A percentile compares a stretch with the other conserved stretches of the same genome.
phyloP scores from a whole-genome alignment of 2,888 invertebrate genomes.

The Eucera pruinosa region DNA sequence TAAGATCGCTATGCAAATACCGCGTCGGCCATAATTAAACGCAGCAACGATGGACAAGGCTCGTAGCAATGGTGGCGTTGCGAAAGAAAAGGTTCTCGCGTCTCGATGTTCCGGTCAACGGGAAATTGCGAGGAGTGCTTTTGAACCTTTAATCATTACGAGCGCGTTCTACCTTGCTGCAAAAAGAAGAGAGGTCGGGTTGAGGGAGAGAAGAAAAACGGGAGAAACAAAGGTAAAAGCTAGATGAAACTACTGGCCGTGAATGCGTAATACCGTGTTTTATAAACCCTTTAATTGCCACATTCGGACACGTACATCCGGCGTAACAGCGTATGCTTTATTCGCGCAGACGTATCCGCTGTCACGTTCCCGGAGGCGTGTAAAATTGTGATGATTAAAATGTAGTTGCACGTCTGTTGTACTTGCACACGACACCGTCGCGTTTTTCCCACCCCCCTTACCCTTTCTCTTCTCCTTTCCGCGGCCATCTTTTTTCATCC shows the following conservation, averaged over 20 bases:
- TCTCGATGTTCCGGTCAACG: constrained; percentile 4
- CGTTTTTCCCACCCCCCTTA: too few relatives aligned
- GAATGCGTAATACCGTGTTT: constrained; percentile 50
- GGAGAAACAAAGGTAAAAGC: constrained; percentile 12
- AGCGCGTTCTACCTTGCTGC: not conserved
- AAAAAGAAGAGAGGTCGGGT: not conserved
- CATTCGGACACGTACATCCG: constrained; percentile 38
- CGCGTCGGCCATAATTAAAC: constrained; percentile 63
- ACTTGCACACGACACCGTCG: not conserved
- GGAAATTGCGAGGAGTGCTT: constrained; percentile 6
- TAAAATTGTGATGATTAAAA: constrained; percentile 59
- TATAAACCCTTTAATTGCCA: constrained; percentile 60
- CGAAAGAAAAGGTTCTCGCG: constrained; percentile 10
- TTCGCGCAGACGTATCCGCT: constrained; percentile 46
- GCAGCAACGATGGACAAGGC: not conserved
- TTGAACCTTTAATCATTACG: constrained; percentile 4
- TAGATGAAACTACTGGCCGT: constrained; percentile 22
- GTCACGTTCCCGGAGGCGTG: constrained; percentile 42
- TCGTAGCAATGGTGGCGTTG: not conserved
- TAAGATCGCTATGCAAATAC: constrained; percentile 65
- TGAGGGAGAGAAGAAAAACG: not conserved
- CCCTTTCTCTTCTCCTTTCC: not conserved
- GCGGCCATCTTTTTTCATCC: not conserved
- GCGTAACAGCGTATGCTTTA: constrained; percentile 36
- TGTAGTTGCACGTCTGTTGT: constrained; percentile 30